phyloP scores from a whole-genome alignment of 53 echinoderm and acorn worm genomes.

The Echinometra lucunter region DNA sequence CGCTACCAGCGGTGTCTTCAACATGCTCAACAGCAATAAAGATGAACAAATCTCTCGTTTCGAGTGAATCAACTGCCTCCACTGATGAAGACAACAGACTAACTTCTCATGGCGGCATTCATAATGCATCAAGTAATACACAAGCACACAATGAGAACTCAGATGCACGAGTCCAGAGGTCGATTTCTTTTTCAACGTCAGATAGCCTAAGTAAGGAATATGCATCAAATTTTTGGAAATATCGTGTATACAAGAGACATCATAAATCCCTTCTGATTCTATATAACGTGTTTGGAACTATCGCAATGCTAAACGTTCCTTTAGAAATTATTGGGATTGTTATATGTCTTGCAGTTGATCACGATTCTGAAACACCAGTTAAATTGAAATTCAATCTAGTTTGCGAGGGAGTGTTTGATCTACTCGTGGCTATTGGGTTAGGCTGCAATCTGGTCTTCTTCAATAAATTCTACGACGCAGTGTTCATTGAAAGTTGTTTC shows the following conservation, averaged over 20 bases:
- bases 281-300: conserved; percentile 11
- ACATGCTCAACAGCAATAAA: not conserved
- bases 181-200: not conserved
- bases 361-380: not conserved
- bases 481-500: not conserved
- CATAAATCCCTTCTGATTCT: conserved; percentile 14
- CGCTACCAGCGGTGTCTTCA: not conserved
- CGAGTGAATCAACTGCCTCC: not conserved
- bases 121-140: not conserved
- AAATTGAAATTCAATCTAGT: not conserved
- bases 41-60: not conserved
- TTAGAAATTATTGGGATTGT: not conserved
- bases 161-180: not conserved
- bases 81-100: not conserved
- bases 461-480: conserved; percentile 23
- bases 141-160: not conserved
- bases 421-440: not conserved
- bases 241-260: not conserved
- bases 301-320: not conserved
- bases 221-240: not conserved
- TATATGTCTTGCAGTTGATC: not conserved
- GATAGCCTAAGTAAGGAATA: not conserved
- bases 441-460: conserved; percentile 16
- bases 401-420: conserved; percentile 21
- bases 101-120: not conserved